Evolutionary conservation across 2,113 vertebrate genomes (phyloP).

Genomic region (Atlantisia rogersi): DNA sequence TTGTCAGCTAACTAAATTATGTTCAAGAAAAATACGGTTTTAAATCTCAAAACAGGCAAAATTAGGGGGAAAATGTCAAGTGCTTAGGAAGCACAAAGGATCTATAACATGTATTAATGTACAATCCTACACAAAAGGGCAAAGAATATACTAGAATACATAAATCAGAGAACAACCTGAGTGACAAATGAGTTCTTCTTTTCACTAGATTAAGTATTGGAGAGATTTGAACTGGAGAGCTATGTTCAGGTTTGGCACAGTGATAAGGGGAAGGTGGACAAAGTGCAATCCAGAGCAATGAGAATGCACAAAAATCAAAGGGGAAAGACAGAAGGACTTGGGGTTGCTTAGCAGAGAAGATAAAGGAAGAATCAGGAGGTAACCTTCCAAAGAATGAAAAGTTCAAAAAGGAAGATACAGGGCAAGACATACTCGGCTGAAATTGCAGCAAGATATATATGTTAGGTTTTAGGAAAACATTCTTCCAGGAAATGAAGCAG

Average conservation of each 20-base stretch:
- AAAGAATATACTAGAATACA: not conserved
- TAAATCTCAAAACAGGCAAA: slow-evolving; percentile 28
- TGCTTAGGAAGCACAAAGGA: not conserved
- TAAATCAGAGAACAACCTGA: not conserved
- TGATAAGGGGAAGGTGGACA: not conserved
- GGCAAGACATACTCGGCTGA: not conserved
- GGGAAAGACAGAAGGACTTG: not conserved
- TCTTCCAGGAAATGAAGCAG: not conserved
- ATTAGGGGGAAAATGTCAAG: not conserved
- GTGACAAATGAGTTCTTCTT: not conserved
- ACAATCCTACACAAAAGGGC: not conserved
- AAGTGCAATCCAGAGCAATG: not conserved
- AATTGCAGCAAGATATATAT: not conserved
- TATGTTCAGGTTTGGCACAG: not conserved
- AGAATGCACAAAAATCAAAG: not conserved
- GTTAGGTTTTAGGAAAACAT: not conserved
- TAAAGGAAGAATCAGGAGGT: not conserved
- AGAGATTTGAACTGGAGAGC: not conserved
- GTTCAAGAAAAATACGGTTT: slow-evolving; percentile 12
- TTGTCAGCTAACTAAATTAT: slow-evolving; percentile 33
- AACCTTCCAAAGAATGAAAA: not conserved
- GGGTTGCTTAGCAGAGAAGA: not conserved
- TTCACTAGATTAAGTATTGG: not conserved
- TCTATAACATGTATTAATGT: not conserved
- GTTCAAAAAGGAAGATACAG: not conserved